Conservation (phyloP, 2,113 vertebrate genomes). For the Chamaetylas fuelleborni region DNA sequence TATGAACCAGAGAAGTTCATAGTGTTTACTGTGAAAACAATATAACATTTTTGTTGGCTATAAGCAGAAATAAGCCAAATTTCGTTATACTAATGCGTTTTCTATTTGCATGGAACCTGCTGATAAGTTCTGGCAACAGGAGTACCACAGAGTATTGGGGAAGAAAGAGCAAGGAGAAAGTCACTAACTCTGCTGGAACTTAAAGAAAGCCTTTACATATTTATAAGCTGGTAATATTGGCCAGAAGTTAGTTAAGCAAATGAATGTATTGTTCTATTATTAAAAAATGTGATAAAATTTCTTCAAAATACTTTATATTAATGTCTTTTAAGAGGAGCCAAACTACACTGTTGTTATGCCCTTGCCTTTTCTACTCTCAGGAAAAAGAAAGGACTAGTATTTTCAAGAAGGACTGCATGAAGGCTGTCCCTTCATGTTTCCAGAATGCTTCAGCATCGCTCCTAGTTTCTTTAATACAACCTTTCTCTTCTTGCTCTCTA, state of each 20-base stretch:
- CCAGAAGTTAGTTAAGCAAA: background rate
- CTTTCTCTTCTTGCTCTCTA: background rate
- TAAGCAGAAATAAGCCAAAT: background rate
- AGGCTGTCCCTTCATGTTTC: background rate
- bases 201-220: background rate
- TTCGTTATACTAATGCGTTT: fast-evolving
- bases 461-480: background rate
- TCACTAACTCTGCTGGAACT: background rate
- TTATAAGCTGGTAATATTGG: background rate
- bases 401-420: background rate
- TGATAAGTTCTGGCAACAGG: background rate
- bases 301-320: background rate
- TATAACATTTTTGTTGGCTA: background rate
- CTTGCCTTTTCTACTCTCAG: background rate
- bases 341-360: background rate
- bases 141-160: background rate
- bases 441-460: background rate
- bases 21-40: background rate
- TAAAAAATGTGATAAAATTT: background rate
- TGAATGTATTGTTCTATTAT: background rate
- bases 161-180: background rate
- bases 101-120: background rate
- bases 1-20: background rate
- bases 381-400: background rate
- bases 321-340: background rate